Conservation (phyloP, 1,140 invertebrate genomes). For the Drosophila baimaii region DNA sequence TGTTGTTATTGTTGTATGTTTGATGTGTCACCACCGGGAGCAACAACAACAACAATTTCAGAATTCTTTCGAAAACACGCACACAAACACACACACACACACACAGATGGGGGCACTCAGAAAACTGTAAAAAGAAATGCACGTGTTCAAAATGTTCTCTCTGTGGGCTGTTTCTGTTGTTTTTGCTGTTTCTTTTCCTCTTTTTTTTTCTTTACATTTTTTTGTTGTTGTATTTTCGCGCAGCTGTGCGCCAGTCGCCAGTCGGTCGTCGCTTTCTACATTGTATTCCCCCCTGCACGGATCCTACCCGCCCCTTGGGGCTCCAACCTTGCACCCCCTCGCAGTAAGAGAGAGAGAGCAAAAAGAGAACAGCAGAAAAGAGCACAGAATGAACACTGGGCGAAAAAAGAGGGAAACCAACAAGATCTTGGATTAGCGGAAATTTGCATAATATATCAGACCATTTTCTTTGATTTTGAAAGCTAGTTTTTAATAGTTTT, state of each 20-base stretch:
- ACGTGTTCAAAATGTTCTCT: conserved; percentile 81
- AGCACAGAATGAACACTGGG: conserved; percentile 5
- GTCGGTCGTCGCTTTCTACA: conserved; percentile 74
- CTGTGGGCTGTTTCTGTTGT: conserved; percentile 59
- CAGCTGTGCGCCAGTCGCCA: conserved; percentile 78
- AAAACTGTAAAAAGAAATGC: conserved; percentile 76
- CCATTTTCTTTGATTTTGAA: not conserved
- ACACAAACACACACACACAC: conserved; percentile 28
- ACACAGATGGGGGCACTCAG: conserved; percentile 25
- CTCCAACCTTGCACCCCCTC: conserved; percentile 34
- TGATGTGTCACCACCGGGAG: conserved; percentile 63
- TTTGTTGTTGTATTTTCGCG: conserved; percentile 67
- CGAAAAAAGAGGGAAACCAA: not conserved
- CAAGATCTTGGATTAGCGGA: not conserved
- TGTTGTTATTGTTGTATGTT: conserved; percentile 22
- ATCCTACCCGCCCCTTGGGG: conserved; percentile 5
- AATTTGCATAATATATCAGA: not conserved
- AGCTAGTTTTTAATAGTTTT: too few species aligned
- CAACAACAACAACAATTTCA: conserved; percentile 38
- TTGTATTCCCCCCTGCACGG: conserved; percentile 24
- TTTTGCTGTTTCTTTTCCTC: conserved; percentile 58
- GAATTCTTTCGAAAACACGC: conserved; percentile 73
- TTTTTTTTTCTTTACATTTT: conserved; percentile 40
- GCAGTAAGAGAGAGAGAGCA: conserved; percentile 31
- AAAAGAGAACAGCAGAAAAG: conserved; percentile 1